Percentiles rank a stretch among this genome's conserved stretches.
These are phyloP conservation scores for Cuniculus paca DNA, from an alignment of 2,797 vertebrate species.

Conservation along the genomic window DNA sequence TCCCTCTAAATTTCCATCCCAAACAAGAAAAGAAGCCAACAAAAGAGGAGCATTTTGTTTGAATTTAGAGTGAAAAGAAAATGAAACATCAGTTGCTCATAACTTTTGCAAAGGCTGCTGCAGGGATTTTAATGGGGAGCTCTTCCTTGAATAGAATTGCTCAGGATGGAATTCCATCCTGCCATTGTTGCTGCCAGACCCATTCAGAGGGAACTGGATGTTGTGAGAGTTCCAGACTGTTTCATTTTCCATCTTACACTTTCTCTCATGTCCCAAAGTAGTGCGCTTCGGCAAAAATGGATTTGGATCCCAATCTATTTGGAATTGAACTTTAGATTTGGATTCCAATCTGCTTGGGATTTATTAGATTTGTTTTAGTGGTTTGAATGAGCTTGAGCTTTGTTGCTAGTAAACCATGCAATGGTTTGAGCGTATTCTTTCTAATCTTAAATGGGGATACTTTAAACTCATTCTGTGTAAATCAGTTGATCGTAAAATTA, in stretches of 20 bases:
- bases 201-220: background rate
- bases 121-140: background rate
- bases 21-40: constrained; percentile 60
- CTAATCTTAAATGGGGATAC: background rate
- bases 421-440: constrained; percentile 29
- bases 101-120: constrained; percentile 40
- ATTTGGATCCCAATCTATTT: constrained; percentile 27
- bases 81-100: constrained; percentile 8
- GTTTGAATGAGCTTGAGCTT: constrained; percentile 38
- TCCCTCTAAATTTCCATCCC: background rate
- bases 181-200: background rate
- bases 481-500: constrained; percentile 54
- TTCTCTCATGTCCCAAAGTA: constrained; percentile 29
- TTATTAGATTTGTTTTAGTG: constrained; percentile 16
- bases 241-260: constrained; percentile 59
- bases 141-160: constrained; percentile 68
- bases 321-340: constrained; percentile 40
- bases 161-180: constrained; percentile 55
- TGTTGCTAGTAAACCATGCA: background rate
- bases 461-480: constrained; percentile 48
- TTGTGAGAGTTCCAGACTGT: background rate
- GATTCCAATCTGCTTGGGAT: constrained; percentile 19
- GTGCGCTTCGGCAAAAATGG: constrained; percentile 31
- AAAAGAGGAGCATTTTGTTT: constrained; percentile 55
- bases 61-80: constrained; percentile 63